Evolutionary conservation across 2,113 vertebrate species (phyloP).

Genomic region (Mustela nigripes): DNA sequence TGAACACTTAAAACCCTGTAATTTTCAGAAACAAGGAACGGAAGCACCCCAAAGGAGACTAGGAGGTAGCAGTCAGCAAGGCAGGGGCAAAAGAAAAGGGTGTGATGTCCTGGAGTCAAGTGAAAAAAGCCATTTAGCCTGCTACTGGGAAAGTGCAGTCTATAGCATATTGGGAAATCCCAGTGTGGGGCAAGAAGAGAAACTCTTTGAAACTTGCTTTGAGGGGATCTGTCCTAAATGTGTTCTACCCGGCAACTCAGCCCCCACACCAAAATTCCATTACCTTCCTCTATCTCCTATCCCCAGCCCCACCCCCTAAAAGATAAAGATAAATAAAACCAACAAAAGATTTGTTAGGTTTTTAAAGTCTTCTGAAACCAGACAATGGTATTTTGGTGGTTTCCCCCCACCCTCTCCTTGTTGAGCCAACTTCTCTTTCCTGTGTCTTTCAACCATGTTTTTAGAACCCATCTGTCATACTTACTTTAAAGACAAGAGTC

Average conservation of each 20-base stretch:
- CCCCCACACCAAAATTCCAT: neutral
- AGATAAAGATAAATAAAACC: neutral
- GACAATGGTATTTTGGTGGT: neutral
- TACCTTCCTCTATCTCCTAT: neutral
- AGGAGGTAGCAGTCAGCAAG: neutral
- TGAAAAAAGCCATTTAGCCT: neutral
- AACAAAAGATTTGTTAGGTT: neutral
- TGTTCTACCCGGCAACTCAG: neutral
- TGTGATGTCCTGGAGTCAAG: neutral
- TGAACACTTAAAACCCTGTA: neutral
- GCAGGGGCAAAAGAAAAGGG: neutral
- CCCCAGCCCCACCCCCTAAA: rapidly evolving
- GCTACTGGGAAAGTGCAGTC: neutral
- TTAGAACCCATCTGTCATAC: slow-evolving; percentile 1
- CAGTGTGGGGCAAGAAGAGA: neutral
- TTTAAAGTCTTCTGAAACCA: neutral
- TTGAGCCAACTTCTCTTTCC: neutral
- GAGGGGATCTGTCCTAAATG: neutral
- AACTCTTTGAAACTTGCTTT: neutral
- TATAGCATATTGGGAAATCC: neutral
- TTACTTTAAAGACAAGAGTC: slow-evolving; percentile 33
- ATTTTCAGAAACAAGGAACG: neutral
- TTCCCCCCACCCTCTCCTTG: too few relatives aligned
- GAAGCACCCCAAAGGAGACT: neutral
- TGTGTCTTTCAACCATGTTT: neutral